Evolutionary conservation across 35 echinoderm and acorn worm genomes (phyloP).

Genomic region (Ptychodera flava): DNA sequence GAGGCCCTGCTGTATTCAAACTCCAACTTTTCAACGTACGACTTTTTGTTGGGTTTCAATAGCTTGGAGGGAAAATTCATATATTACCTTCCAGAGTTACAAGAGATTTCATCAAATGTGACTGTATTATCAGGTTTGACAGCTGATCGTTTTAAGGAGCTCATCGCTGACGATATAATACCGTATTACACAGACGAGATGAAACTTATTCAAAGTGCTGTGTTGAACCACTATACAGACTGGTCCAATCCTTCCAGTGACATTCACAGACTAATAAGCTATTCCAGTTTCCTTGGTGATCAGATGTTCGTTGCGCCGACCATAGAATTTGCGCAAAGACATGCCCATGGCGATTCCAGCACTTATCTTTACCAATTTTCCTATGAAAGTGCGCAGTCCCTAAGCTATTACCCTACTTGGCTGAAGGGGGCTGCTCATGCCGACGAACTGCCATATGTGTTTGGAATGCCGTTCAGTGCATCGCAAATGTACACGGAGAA

Average conservation of each 20-base stretch:
- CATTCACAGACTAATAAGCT: neutral
- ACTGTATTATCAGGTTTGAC: neutral
- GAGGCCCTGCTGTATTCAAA: neutral
- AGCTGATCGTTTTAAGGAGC: neutral
- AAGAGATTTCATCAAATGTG: neutral
- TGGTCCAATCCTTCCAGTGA: neutral
- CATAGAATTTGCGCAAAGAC: neutral
- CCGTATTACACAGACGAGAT: neutral
- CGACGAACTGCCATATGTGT: constrained; percentile 38
- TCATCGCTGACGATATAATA: neutral
- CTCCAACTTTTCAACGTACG: neutral
- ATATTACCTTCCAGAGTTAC: neutral
- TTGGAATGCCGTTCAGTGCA: constrained; percentile 30
- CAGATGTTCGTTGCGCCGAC: neutral
- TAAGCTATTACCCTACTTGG: constrained; percentile 10
- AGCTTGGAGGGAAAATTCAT: neutral
- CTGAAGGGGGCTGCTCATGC: constrained; percentile 30
- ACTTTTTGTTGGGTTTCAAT: neutral
- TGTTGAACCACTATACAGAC: neutral
- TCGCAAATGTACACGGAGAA: constrained; percentile 13
- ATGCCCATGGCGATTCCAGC: neutral
- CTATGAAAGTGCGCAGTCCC: neutral
- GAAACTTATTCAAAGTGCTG: neutral
- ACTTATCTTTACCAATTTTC: constrained; percentile 2
- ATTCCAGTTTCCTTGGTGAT: neutral